Percentiles rank a stretch among this genome's conserved stretches.
phyloP scores from a whole-genome alignment of 2,797 vertebrate genomes.

The Otolemur crassicaudatus region DNA sequence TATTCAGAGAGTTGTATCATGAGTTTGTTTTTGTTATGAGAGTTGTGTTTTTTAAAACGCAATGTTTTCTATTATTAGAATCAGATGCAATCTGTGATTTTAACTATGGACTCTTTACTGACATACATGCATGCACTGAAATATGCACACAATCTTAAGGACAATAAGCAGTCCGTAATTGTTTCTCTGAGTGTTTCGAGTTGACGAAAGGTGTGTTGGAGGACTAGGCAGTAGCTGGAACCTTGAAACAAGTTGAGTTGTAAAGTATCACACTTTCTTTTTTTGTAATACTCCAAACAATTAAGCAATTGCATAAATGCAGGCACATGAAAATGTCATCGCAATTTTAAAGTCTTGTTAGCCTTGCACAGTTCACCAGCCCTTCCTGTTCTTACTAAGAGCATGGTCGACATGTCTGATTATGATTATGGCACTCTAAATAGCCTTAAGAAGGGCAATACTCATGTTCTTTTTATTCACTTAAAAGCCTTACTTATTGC shows the following conservation, averaged over 20 bases:
- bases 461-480: not conserved
- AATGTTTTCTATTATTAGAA: not conserved
- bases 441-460: not conserved
- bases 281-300: not conserved
- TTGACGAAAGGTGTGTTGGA: not conserved
- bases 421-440: not conserved
- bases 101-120: not conserved
- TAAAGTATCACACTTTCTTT: not conserved
- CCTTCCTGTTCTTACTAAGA: not conserved
- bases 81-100: not conserved
- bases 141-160: not conserved
- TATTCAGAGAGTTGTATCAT: not conserved
- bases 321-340: not conserved
- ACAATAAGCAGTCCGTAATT: rapidly evolving
- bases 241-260: not conserved
- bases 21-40: not conserved
- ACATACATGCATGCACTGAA: not conserved
- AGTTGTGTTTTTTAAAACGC: not conserved
- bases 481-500: not conserved
- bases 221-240: not conserved
- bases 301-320: not conserved
- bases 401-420: not conserved
- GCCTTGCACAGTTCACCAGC: not conserved
- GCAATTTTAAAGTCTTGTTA: not conserved
- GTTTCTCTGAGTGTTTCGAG: not conserved